phyloP scores from a whole-genome alignment of 1,140 invertebrate species.

The Neodiprion pinetum region DNA sequence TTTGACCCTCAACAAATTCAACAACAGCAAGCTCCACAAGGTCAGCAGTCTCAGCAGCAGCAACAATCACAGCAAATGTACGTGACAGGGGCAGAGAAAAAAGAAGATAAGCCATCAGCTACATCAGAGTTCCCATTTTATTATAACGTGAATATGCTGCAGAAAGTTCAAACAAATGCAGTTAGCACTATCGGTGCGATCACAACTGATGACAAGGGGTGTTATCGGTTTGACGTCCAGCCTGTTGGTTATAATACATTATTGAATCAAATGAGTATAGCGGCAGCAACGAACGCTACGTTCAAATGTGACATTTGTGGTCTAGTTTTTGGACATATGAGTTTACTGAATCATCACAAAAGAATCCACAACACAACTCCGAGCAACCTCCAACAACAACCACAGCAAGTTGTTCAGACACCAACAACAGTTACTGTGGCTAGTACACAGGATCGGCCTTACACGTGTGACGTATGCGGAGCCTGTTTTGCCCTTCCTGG shows the following conservation, averaged over 20 bases:
- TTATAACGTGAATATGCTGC: slow-evolving; percentile 66
- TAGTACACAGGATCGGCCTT: slow-evolving; percentile 66
- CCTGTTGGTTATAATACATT: slow-evolving; percentile 65
- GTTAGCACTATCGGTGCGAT: slow-evolving; percentile 59
- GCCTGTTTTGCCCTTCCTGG: slow-evolving; percentile 65
- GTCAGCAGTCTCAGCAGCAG: slow-evolving; percentile 57
- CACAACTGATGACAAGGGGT: slow-evolving; percentile 62
- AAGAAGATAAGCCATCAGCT: slow-evolving; percentile 55
- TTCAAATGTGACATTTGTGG: slow-evolving; percentile 88
- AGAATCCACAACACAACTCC: slow-evolving; percentile 72
- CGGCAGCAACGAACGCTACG: slow-evolving; percentile 76
- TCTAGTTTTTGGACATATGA: slow-evolving; percentile 80
- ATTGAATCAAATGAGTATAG: slow-evolving; percentile 65
- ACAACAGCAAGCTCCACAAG: slow-evolving; percentile 57
- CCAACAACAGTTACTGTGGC: slow-evolving; percentile 65
- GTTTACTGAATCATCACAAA: slow-evolving; percentile 82
- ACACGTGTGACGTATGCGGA: slow-evolving; percentile 67
- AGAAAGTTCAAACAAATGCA: slow-evolving; percentile 60
- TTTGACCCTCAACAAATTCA: slow-evolving; percentile 61
- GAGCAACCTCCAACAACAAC: slow-evolving; percentile 62
- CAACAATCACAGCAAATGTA: slow-evolving; percentile 61
- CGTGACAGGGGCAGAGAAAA: slow-evolving; percentile 55
- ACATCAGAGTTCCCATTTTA: slow-evolving; percentile 64
- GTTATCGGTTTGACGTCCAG: slow-evolving; percentile 66
- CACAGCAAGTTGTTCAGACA: slow-evolving; percentile 63